phyloP scores from a whole-genome alignment of 1,140 invertebrate genomes.

The Globodera ellingtonae region DNA sequence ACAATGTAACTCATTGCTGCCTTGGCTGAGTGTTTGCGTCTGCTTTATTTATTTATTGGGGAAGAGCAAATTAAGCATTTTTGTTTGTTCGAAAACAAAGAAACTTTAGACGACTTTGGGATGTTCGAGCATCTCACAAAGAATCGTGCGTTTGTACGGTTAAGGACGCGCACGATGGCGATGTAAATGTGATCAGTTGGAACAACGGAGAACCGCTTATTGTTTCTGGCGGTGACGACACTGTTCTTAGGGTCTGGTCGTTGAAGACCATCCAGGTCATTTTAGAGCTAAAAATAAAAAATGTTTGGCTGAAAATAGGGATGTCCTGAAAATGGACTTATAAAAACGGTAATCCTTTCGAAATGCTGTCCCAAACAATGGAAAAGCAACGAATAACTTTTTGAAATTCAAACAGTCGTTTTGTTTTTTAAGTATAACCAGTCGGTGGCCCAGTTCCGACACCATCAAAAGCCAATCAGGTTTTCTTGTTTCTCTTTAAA shows the following conservation, averaged over 20 bases:
- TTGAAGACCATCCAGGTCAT: conserved; percentile 80
- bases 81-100: conserved; percentile 9
- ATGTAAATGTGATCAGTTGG: conserved; percentile 98
- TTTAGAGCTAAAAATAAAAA: neutral
- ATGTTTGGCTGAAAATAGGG: neutral
- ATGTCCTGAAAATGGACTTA: neutral
- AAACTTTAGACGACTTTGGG: conserved; percentile 53
- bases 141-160: conserved; percentile 91
- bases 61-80: too few species aligned
- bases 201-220: conserved; percentile 86
- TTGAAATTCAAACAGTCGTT: neutral
- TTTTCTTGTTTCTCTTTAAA: neutral
- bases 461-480: conserved; percentile 85
- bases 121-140: conserved; percentile 74
- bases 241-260: conserved; percentile 90
- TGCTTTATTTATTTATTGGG: too few species aligned
- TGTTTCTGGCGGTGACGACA: conserved; percentile 92
- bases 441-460: conserved; percentile 88
- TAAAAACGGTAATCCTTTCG: neutral
- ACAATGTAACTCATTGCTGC: conserved; percentile 27
- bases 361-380: too few species aligned
- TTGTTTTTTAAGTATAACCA: conserved; percentile 66
- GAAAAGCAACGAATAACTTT: neutral
- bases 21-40: too few species aligned
- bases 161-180: conserved; percentile 81